Percentiles rank a stretch among this genome's conserved stretches.
phyloP scores from a whole-genome alignment of 1,140 invertebrate genomes.

The Penaeus japonicus region DNA sequence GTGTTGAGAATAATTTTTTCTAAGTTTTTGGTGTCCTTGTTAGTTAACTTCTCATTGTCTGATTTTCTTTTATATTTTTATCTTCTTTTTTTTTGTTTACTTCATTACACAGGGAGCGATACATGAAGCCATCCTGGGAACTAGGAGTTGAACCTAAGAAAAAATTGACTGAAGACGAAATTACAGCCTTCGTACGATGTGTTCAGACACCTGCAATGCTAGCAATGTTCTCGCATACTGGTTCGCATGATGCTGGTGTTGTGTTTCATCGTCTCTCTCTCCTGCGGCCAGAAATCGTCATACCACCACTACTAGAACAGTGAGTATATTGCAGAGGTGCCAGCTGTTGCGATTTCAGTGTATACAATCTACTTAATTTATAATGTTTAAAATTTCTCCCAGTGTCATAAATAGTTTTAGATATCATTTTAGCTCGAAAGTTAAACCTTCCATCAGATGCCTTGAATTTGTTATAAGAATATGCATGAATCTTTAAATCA shows the following conservation, averaged over 20 bases:
- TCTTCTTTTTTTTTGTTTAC: constrained; percentile 26
- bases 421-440: constrained; percentile 61
- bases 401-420: too few relatives aligned
- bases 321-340: constrained; percentile 61
- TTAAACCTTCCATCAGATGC: too few relatives aligned
- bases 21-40: background rate
- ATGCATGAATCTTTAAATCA: constrained; percentile 55
- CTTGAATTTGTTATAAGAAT: too few relatives aligned
- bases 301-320: constrained; percentile 83
- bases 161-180: constrained; percentile 80
- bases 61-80: background rate
- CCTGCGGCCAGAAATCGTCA: constrained; percentile 81
- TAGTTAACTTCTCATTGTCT: background rate
- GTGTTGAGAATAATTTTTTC: background rate
- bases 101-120: constrained; percentile 70
- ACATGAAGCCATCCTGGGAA: constrained; percentile 74
- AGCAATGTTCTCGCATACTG: constrained; percentile 80
- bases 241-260: constrained; percentile 70
- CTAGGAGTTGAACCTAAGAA: constrained; percentile 73
- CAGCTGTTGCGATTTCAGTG: background rate
- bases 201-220: constrained; percentile 75
- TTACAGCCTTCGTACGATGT: constrained; percentile 82
- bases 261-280: constrained; percentile 80
- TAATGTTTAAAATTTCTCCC: too few relatives aligned
- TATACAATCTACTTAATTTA: too few relatives aligned